These are phyloP conservation scores for Cnemophilus loriae DNA, from an alignment of 2,113 vertebrate species.

Conservation along the genomic window DNA sequence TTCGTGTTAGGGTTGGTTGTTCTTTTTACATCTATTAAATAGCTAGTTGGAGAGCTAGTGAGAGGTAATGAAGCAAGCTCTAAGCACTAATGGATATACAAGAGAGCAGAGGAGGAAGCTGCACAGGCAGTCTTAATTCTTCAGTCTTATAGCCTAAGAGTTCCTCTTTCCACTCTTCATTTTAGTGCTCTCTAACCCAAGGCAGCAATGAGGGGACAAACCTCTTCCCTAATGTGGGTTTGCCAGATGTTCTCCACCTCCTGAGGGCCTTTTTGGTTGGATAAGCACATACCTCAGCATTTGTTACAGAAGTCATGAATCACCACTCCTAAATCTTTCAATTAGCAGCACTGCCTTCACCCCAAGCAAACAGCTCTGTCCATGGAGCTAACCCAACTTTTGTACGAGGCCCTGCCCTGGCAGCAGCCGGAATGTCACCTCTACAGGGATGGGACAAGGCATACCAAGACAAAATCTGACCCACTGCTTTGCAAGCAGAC, in stretches of 20 bases:
- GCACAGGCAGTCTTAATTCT: not conserved
- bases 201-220: not conserved
- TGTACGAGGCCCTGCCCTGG: rapidly evolving
- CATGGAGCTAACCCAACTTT: not conserved
- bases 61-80: not conserved
- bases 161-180: not conserved
- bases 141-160: not conserved
- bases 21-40: not conserved
- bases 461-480: not conserved
- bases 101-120: not conserved
- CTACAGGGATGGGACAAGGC: not conserved
- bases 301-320: not conserved
- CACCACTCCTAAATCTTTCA: not conserved
- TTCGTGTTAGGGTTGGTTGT: not conserved
- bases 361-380: not conserved
- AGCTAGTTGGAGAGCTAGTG: not conserved
- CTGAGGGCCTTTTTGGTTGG: not conserved
- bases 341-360: not conserved
- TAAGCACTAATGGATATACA: not conserved
- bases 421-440: not conserved
- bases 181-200: not conserved
- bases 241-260: not conserved
- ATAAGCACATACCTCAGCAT: not conserved
- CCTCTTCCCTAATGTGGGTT: not conserved
- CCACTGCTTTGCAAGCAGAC: not conserved